Base-by-base conservation (phyloP, 2,888 invertebrate genomes). In the Eilema caniola region DNA sequence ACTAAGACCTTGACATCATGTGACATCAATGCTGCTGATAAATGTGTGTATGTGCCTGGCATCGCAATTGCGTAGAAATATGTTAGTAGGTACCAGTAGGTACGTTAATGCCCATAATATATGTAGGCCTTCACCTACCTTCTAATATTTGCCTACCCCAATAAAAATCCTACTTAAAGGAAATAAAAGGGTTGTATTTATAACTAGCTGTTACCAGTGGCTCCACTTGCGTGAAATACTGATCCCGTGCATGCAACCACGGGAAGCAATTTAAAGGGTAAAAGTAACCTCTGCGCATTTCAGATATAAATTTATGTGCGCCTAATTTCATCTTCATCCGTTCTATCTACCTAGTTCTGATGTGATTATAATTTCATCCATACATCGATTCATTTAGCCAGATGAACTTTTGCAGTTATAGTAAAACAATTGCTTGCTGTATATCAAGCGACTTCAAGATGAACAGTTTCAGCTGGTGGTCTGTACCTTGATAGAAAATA, bases 81-180 rank as follows among this genome's bases (percentile, higher is more conserved):
- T 74, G 41, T 41, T 68, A 81, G 75, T 78, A 77, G 82, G 80
- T 81, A 65, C 28, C 28, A 10, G 20, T 31, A n/a, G 20, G 31
- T 61, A 61, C 61, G 61, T 61, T 20, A 25, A 59, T 11, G n/a
- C n/a, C 10, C 3, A 3, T 61, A 33, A 61, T 31, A 61, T 33
- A 61, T 61, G 61, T 61, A 61, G 33, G 31, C 33, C 31, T 61
- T 60, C 4, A 28, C 61, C 31, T 33, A 61, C 16, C 53, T 10
- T 53, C 53, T 31, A 60, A 60, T 12, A 59, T 14, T 25, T 24
- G 59, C 14, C 59, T 25, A 59, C 28, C 12, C 23, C 14, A 28
- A 25, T 25, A 7, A 14, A 59, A 65, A 53, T 28, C 10, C n/a
- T 28, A 64, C 25, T 20, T 56, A 66, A 28, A 14, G 47, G 37